Evolutionary conservation across 2,888 invertebrate species (phyloP), one percentile per base, ranked within the genome.

Genomic region (Autographa pulchrina): DNA sequence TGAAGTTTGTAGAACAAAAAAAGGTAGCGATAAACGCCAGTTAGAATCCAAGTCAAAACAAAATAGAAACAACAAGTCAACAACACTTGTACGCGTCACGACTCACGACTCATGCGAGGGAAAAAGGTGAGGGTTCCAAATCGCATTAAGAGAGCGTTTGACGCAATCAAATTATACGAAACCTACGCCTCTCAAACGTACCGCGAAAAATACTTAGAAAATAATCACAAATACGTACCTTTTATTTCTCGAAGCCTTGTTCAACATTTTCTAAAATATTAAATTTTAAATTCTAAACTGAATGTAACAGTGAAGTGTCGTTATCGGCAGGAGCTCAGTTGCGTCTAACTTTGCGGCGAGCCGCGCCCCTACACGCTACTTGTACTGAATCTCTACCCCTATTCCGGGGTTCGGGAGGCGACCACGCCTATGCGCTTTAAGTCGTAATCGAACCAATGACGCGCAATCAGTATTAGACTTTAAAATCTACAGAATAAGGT

Each of bases 351-450:
- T 94, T 94, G 96, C 92, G 94, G 95, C 94, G 95, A 94, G 94
- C 96, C 96, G 96, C 96, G 94, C 96, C 96, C 96, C 94, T 94
- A 93, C 93, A 93, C 94, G 94, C 91, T 95, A 94, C 95, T 95
- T 94, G 94, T 94, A 95, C 96, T 94, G 96, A 95, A 94, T 95
- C 95, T 95, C 94, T 94, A 95, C 96, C 96, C 96, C 95, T 94
- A 94, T 94, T 93, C 94, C 93, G 91, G 91, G 94, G 93, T 90
- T 90, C 92, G 92, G 94, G 93, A 93, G 93, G 94, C 91, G 85
- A 91, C 76, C 75, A 75, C 73, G 65, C 73, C 75, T 75, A 70
- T 71, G 79, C 70, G 77, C 87, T 77, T 82, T 82, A 82, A 62
- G 89, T 88, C 90, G 83, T 90, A 92, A 85, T 72, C 68, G 61